Base-by-base conservation (phyloP, 2,797 vertebrate genomes). In the Dendrocincla tyrannina region DNA sequence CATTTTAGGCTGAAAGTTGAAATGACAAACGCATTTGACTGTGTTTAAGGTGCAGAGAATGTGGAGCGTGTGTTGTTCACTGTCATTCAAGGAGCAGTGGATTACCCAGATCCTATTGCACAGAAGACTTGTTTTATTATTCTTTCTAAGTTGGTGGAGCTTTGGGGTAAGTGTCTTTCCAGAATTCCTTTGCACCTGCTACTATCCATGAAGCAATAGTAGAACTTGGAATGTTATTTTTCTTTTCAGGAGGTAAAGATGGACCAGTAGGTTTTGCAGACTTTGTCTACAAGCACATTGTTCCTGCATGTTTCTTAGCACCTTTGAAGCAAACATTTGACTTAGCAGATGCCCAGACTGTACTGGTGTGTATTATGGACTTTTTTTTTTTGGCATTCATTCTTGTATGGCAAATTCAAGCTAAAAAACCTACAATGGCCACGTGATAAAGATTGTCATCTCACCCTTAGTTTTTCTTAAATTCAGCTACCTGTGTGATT, bases 91-190 rank as follows among this genome's bases (percentile, higher is more conserved):
- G 99, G 99, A 69, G 99, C 99, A 2, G 99, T 99, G 50, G 99
- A 99, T 79, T 99, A 99, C 90, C 99, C 99, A 18, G 99, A 99
- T 98, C 99, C 99, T 46, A 98, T 99, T 92, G 99, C 99, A 28
- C 99, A 99, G 98, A 99, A 99, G 83, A 99, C 99, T n/a, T 99
- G 99, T 96, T 99, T 99, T 97, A 99, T 99, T 96, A 99, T 99
- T 94, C 99, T 99, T 27, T 98, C 99, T 44, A 99, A 98, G 91
- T 91, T 99, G 94, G 99, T 99, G 90, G 99, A 99, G 94, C 98
- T 99, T 86, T 99, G 99, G 99, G 99, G 99, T 99, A 98, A 98
- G 98, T 37, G 15, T 59, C 35, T 88, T 95, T 50, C 25, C 13
- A 4, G 52, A 52, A 60, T 81, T 89, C 41, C 70, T 93, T 93